A percentile compares a stretch with the other conserved stretches of the same genome.
Evolutionary conservation across 2,113 vertebrate genomes (phyloP).

Genomic region (Daboia siamensis): DNA sequence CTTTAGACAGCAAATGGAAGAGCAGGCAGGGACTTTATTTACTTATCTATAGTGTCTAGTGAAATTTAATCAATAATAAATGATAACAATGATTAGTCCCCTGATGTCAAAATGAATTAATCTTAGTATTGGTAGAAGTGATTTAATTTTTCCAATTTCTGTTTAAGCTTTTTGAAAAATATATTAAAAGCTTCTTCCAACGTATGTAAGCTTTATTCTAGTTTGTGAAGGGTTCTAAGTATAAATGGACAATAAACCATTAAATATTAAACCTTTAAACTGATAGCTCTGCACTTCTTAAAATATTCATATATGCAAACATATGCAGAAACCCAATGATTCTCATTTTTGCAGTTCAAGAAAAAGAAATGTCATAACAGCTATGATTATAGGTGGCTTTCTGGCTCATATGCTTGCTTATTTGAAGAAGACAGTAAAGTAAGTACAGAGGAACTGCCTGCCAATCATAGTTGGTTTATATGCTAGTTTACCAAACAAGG

Average conservation of each 20-base stretch:
- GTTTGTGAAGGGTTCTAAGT: neutral
- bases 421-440: neutral
- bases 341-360: neutral
- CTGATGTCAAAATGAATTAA: neutral
- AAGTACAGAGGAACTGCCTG: neutral
- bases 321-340: neutral
- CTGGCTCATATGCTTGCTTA: neutral
- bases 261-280: neutral
- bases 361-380: neutral
- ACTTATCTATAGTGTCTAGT: neutral
- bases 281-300: neutral
- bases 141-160: neutral
- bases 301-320: neutral
- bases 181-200: constrained; percentile 4
- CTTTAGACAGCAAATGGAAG: neutral
- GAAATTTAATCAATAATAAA: constrained; percentile 9
- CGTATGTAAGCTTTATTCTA: neutral
- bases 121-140: constrained; percentile 24
- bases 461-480: neutral
- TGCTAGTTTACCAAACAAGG: neutral
- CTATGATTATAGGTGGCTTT: neutral
- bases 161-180: neutral
- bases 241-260: neutral
- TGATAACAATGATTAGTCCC: neutral
- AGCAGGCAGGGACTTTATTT: neutral